Evolutionary conservation across 2,888 invertebrate genomes (phyloP), one percentile per base, ranked within the genome.

Genomic region (Cerceris ruficornis): DNA sequence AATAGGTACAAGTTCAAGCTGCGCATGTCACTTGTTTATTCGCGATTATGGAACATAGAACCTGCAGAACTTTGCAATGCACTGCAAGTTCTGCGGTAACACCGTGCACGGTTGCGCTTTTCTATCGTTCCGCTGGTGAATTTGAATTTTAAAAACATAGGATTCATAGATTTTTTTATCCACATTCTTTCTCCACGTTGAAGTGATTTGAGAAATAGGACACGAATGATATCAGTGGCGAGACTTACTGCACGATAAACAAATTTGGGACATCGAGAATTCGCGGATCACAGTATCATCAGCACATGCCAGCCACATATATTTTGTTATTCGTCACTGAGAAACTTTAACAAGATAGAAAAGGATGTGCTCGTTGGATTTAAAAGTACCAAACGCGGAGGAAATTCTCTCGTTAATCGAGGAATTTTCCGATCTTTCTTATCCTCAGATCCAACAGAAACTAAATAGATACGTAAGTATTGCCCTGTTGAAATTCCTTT

Each of bases 401-500:
- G 79, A 68, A 14, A 87, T 89, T 69, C 85, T 90, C 69, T 71
- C 76, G 6, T 76, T 90, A 17, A 80, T 90, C 41, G 88, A 90
- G 59, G 87, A 89, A 62, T 73, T 90, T 13, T 86, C 86, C 52
- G 89, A 88, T 71, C 77, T 90, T 57, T 86, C 89, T 11, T 89
- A 88, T 79, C 87, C 84, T 46, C 92, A 93, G 65, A 89, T 95
- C 28, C 95, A 95, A 90, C 93, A 93, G 17, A 94, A 94, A 92
- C 92, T 95, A 61, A 95, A 95, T 89, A 90, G 88, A 81, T 95
- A 95, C 86, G 95, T 95, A 92, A 93, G 93, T 93, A 64, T 59
- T 54, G 58, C 61, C 50, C 49, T 57, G 55, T 43, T 7, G 13
- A 57, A 41, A 14, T 59, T 52, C 55, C 72, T 77, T 49, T 69